A percentile compares a stretch with the other conserved stretches of the same genome.
These are phyloP conservation scores for Gorsachius goisagi DNA, from an alignment of 2,113 vertebrate species.

Conservation along the genomic window DNA sequence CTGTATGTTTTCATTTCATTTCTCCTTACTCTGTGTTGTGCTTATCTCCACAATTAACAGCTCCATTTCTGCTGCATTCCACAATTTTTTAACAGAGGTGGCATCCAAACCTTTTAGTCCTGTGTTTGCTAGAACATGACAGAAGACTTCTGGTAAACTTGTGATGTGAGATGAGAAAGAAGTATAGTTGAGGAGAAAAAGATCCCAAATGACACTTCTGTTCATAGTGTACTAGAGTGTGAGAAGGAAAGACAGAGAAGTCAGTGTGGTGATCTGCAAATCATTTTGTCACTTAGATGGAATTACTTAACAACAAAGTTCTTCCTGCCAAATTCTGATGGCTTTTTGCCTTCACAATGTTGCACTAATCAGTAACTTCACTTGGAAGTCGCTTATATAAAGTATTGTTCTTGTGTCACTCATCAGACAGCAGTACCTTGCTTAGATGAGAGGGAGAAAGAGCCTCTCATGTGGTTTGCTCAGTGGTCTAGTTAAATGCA, in stretches of 20 bases:
- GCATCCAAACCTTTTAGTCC: not conserved
- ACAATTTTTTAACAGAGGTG: not conserved
- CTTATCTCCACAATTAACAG: not conserved
- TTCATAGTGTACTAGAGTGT: not conserved
- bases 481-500: not conserved
- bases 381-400: not conserved
- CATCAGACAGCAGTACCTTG: not conserved
- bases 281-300: not conserved
- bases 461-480: not conserved
- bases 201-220: not conserved
- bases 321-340: not conserved
- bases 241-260: not conserved
- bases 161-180: not conserved
- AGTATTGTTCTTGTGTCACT: not conserved
- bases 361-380: not conserved
- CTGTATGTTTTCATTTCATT: not conserved
- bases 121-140: not conserved
- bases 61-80: not conserved
- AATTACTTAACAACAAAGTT: constrained; percentile 10
- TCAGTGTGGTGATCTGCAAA: not conserved
- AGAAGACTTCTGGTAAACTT: not conserved
- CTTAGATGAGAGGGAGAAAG: not conserved
- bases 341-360: not conserved
- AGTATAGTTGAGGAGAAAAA: not conserved
- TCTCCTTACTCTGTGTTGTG: not conserved